These are phyloP conservation scores for Solenodon paradoxus DNA, from an alignment of 2,113 vertebrate genomes.

Conservation along the genomic window DNA sequence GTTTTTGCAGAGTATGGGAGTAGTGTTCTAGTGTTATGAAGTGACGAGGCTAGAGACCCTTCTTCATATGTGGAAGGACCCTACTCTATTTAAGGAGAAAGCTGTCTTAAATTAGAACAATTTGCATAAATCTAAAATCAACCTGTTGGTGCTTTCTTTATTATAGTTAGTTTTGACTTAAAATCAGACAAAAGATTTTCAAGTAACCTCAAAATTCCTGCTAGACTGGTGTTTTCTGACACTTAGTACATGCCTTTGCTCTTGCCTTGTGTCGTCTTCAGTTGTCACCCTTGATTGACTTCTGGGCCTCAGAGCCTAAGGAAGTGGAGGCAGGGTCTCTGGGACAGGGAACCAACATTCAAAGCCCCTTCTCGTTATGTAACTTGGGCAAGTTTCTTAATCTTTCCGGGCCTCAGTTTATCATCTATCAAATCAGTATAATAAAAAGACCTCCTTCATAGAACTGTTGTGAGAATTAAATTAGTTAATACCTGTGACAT, in stretches of 20 bases:
- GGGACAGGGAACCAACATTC: rapidly evolving
- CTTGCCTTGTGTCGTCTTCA: neutral
- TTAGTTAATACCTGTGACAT: neutral
- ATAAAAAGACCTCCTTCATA: neutral
- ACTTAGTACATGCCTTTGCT: neutral
- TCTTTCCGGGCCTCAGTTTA: neutral
- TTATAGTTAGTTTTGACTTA: neutral
- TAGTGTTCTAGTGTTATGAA: neutral
- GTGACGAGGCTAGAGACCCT: neutral
- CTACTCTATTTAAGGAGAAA: neutral
- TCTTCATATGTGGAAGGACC: neutral
- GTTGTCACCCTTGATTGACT: neutral
- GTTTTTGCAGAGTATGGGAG: neutral
- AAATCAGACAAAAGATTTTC: neutral
- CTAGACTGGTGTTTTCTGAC: neutral
- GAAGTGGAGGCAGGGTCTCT: neutral
- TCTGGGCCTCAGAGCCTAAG: neutral
- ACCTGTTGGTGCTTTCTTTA: neutral
- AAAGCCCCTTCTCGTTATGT: neutral
- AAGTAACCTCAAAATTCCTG: neutral
- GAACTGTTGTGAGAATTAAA: neutral
- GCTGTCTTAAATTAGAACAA: neutral
- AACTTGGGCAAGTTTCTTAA: neutral
- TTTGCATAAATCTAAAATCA: neutral
- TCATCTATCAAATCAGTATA: neutral